phyloP scores from a whole-genome alignment of 64 coral and sea anemone species.

The Orbicella faveolata region DNA sequence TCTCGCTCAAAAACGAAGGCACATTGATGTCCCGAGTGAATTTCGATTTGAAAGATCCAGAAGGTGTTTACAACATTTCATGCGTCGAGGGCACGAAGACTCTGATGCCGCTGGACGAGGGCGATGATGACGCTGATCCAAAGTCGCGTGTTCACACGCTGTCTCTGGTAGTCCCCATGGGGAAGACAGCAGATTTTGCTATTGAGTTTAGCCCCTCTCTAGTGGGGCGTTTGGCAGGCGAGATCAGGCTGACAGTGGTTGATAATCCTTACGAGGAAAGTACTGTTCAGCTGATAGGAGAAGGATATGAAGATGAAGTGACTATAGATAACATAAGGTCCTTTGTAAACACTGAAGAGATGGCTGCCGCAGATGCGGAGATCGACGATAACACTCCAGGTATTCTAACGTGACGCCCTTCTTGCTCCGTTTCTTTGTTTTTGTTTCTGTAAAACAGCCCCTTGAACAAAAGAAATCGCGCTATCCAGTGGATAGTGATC shows the following conservation, averaged over 20 bases:
- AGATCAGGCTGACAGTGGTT: constrained; percentile 80
- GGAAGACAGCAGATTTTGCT: constrained; percentile 77
- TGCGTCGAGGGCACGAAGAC: constrained; percentile 59
- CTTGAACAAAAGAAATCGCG: not conserved
- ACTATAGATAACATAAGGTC: constrained; percentile 96
- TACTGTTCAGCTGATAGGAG: constrained; percentile 76
- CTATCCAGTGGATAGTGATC: not conserved
- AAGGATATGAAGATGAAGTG: constrained; percentile 95
- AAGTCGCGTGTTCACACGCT: constrained; percentile 39
- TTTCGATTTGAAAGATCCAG: constrained; percentile 80
- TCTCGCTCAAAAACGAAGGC: constrained; percentile 90
- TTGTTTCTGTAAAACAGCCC: not conserved
- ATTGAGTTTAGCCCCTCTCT: constrained; percentile 82
- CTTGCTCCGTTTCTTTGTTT: not conserved
- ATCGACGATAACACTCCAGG: constrained; percentile 68
- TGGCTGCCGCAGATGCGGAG: constrained; percentile 37
- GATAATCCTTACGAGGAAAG: constrained; percentile 95
- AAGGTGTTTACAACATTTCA: constrained; percentile 65
- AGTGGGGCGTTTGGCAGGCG: constrained; percentile 54
- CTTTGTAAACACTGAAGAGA: constrained; percentile 21
- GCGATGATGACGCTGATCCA: constrained; percentile 20
- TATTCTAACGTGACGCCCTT: not conserved
- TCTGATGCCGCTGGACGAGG: constrained; percentile 58
- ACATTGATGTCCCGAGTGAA: constrained; percentile 78
- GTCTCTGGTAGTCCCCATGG: constrained; percentile 75